phyloP scores from a whole-genome alignment of 2,888 invertebrate species.

The Acronicta aceris region DNA sequence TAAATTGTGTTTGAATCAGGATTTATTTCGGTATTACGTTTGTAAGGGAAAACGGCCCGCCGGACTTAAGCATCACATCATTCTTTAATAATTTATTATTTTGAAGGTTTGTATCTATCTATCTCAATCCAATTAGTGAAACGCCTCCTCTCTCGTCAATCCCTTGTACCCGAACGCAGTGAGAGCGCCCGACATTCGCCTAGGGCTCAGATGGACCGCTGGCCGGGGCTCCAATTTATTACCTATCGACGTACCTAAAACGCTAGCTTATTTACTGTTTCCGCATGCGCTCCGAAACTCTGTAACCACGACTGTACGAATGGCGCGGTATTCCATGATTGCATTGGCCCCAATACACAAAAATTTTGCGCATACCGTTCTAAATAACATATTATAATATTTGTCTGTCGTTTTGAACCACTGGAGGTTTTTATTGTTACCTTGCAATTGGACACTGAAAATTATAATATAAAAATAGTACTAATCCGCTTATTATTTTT shows the following conservation, averaged over 20 bases:
- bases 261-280: slow-evolving; percentile 24
- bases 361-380: slow-evolving; percentile 40
- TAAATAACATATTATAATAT: slow-evolving; percentile 23
- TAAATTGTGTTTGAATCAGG: too few species aligned
- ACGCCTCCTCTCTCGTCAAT: not conserved
- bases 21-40: too few species aligned
- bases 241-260: slow-evolving; percentile 19
- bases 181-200: slow-evolving; percentile 42
- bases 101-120: too few species aligned
- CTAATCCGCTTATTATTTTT: too few species aligned
- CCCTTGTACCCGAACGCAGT: slow-evolving; percentile 17
- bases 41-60: too few species aligned
- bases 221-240: slow-evolving; percentile 42
- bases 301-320: slow-evolving; percentile 7
- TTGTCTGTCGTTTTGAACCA: too few species aligned
- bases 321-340: slow-evolving; percentile 39
- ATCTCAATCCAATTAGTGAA: not conserved
- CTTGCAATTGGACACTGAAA: not conserved
- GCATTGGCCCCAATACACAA: slow-evolving; percentile 55
- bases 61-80: too few species aligned
- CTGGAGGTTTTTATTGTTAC: too few species aligned
- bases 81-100: too few species aligned
- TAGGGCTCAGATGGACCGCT: slow-evolving; percentile 36
- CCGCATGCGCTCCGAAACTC: slow-evolving; percentile 18
- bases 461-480: not conserved